These are phyloP conservation scores for Umimayanthus kanabou DNA, from an alignment of 92 coral and sea anemone species.

Conservation along the genomic window DNA sequence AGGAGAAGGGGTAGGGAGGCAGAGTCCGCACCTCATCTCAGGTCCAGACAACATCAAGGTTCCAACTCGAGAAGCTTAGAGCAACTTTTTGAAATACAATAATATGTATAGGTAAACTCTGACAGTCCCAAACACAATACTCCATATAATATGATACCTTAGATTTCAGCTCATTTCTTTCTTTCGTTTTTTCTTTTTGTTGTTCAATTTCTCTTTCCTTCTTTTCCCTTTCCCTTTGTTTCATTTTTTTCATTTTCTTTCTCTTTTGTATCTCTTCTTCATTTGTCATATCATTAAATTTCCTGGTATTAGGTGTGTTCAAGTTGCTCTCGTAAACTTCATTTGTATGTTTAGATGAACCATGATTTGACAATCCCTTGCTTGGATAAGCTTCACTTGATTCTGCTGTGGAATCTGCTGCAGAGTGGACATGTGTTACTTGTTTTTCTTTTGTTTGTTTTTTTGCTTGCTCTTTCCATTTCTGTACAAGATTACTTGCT, in stretches of 20 bases:
- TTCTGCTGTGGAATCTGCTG: neutral
- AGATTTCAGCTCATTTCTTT: neutral
- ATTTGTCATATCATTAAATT: neutral
- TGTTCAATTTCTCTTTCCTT: constrained; percentile 15
- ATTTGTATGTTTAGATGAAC: neutral
- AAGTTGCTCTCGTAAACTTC: neutral
- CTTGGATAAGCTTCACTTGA: neutral
- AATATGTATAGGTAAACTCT: too few species aligned
- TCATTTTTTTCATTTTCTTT: constrained; percentile 26
- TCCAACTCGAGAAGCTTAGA: too few species aligned
- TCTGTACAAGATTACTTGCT: constrained; percentile 68
- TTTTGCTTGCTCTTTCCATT: constrained; percentile 73
- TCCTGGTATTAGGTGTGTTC: neutral
- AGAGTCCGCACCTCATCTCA: too few species aligned
- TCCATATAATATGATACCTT: constrained; percentile 17
- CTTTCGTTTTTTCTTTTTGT: constrained; percentile 8
- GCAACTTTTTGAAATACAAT: too few species aligned
- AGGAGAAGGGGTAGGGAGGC: too few species aligned
- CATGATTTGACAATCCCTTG: neutral
- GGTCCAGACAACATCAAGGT: too few species aligned
- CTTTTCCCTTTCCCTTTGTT: constrained; percentile 36
- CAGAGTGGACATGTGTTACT: neutral
- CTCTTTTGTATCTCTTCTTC: constrained; percentile 4
- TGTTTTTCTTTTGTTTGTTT: constrained; percentile 23
- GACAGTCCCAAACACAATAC: too few species aligned